Evolutionary conservation across 2,888 invertebrate genomes (phyloP), one percentile per base, ranked within the genome.

Genomic region (Clistopyga incitator): DNA sequence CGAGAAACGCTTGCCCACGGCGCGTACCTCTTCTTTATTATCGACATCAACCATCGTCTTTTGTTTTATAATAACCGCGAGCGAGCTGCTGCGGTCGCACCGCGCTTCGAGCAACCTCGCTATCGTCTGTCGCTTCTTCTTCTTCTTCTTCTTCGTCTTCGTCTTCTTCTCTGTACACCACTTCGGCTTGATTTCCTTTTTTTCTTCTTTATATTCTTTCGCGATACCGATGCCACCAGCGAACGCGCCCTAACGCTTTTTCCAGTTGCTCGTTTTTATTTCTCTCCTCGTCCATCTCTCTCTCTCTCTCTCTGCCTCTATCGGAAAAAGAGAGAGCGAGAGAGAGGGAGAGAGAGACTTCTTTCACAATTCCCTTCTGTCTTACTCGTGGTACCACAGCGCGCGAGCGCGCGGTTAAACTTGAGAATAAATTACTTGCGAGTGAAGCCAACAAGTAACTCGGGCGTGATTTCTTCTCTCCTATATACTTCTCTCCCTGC

Each of bases 31-130:
- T 92, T 91, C 91, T 92, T 92, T 92, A 92, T 92, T 92, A 92
- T 91, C 92, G 90, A 89, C 91, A 91, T 90, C 90, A 89, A 89
- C 87, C 90, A 87, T 89, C 91, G 90, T 89, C 92, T 92, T 92
- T 92, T 92, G 92, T 92, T 91, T 92, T 92, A 92, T 92, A 92
- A 92, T 92, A 92, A 92, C 91, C 90, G 89, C 89, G 87, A 83
- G 83, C 79, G 80, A 84, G 80, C 83, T 79, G 82, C 84, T 84
- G 81, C 81, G 84, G 81, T 84, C 78, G 82, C 85, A 64, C 76
- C 78, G 72, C 82, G 71, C 72, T 80, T 82, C 76, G 68, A 61
- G 65, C 54, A 79, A 79, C 84, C 84, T 87, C 85, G 83, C 86
- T 86, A 84, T 79, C 83, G 84, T 76, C 80, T 70, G 74, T 79